A percentile compares a stretch with the other conserved stretches of the same genome.
Evolutionary conservation across 2,888 invertebrate genomes (phyloP).

Genomic region (Ormia ochracea): DNA sequence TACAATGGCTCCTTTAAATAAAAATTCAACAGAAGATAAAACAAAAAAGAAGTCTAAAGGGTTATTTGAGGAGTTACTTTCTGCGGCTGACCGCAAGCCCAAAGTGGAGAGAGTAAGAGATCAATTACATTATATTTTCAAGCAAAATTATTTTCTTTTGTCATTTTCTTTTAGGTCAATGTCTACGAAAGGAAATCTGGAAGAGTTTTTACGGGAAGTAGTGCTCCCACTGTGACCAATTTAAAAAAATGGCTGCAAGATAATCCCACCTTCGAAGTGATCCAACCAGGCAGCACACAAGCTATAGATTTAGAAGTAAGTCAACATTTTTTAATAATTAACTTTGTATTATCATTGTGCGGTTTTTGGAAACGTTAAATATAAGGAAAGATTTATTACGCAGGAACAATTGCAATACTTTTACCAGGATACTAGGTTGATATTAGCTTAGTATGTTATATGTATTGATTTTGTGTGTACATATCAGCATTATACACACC

Average conservation of each 20-base stretch:
- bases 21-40: conserved; percentile 67
- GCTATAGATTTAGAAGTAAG: conserved; percentile 74
- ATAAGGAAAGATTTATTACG: too few relatives aligned
- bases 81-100: conserved; percentile 71
- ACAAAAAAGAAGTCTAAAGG: conserved; percentile 73
- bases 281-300: conserved; percentile 81
- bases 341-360: too few relatives aligned
- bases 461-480: too few relatives aligned
- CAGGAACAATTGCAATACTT: too few relatives aligned
- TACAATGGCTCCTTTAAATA: conserved; percentile 35
- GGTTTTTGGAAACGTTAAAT: too few relatives aligned
- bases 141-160: too few relatives aligned
- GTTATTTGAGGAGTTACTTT: conserved; percentile 75
- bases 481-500: too few relatives aligned
- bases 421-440: too few relatives aligned
- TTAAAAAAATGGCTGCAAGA: conserved; percentile 89
- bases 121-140: too few relatives aligned
- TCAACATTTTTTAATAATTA: too few relatives aligned
- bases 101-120: conserved; percentile 73
- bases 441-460: too few relatives aligned
- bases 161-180: too few relatives aligned
- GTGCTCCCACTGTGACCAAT: conserved; percentile 88
- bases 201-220: conserved; percentile 84
- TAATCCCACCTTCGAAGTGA: conserved; percentile 92
- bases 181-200: conserved; percentile 91